Percentiles rank a stretch among this genome's conserved stretches.
These are phyloP conservation scores for Chrysoperla carnea DNA, from an alignment of 1,140 invertebrate species.

Conservation along the genomic window DNA sequence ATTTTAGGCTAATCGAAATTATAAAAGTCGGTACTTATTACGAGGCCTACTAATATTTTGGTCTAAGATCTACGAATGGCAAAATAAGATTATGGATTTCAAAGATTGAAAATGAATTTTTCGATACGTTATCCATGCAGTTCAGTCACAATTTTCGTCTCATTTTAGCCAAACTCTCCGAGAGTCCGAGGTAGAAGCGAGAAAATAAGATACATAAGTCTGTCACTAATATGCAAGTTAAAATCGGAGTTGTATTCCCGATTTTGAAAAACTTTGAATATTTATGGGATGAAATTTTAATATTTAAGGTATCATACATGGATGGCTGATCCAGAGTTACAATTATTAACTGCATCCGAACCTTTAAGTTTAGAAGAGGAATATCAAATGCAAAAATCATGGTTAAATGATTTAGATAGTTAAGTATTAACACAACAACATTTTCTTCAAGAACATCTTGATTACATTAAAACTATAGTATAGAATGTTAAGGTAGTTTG, in stretches of 20 bases:
- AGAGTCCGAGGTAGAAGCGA: no score
- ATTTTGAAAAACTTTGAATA: no score
- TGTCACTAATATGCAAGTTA: not conserved
- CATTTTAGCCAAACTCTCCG: no score
- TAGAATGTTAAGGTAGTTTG: not conserved
- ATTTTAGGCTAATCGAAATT: no score
- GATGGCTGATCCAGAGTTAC: constrained; percentile 76
- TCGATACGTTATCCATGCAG: no score
- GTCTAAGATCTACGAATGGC: no score
- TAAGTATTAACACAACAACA: constrained; percentile 3
- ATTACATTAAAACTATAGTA: not conserved
- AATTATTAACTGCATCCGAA: constrained; percentile 74
- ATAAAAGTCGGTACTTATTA: no score
- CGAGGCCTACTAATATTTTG: no score
- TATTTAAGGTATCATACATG: constrained; percentile 67
- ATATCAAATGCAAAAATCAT: constrained; percentile 79
- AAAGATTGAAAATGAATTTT: no score
- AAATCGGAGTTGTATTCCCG: no score
- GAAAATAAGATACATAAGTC: not conserved
- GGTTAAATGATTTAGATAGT: constrained; percentile 77
- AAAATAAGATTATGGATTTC: no score
- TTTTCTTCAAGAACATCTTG: not conserved
- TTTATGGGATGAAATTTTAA: constrained; percentile 1
- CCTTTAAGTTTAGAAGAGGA: constrained; percentile 68
- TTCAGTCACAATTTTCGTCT: no score